Conservation (phyloP, 2,113 vertebrate species). For the Antigone vipio region DNA sequence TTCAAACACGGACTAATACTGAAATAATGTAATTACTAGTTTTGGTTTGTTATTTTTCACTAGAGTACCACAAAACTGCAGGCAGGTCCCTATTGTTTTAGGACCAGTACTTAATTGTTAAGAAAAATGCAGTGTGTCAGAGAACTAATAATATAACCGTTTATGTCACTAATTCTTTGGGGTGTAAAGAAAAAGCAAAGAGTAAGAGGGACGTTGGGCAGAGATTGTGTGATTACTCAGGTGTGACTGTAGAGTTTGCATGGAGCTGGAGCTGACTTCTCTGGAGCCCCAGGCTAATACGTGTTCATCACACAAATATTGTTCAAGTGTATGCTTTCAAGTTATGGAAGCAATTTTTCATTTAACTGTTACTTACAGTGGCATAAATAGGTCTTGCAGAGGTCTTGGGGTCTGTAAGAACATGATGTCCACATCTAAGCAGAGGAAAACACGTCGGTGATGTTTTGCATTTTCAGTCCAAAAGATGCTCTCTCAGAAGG, state of each 20-base stretch:
- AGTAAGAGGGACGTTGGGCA: background rate
- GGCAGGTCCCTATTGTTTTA: background rate
- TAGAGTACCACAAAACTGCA: background rate
- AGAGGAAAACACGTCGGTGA: background rate
- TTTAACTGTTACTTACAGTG: background rate
- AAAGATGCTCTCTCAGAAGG: background rate
- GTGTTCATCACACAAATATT: background rate
- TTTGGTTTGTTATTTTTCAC: background rate
- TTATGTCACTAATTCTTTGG: background rate
- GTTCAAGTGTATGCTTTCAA: background rate
- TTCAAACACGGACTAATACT: background rate
- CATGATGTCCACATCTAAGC: background rate
- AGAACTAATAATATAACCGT: background rate
- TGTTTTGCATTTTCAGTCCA: background rate
- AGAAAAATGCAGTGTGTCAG: background rate
- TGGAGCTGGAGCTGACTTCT: background rate
- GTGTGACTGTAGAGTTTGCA: background rate
- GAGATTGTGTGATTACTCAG: background rate
- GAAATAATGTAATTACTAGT: background rate
- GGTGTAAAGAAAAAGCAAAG: background rate
- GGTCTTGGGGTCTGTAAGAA: background rate
- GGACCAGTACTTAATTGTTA: background rate
- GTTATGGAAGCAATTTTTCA: background rate
- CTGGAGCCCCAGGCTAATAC: background rate
- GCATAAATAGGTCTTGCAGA: background rate